Base-by-base conservation (phyloP, 2,888 invertebrate genomes). In the Drepana falcataria region DNA sequence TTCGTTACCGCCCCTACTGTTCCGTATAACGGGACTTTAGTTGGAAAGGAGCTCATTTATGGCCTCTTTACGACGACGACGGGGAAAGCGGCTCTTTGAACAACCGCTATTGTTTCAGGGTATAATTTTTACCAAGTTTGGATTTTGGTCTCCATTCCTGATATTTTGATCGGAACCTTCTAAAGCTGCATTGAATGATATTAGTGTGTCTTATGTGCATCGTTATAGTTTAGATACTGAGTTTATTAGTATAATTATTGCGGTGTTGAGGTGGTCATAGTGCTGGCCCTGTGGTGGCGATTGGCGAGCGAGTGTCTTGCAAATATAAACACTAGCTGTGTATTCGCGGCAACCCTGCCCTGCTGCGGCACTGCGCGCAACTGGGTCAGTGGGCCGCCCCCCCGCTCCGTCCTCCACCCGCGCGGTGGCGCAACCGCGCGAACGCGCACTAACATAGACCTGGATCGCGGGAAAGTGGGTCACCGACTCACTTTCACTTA, bases 381-480 rank as follows among this genome's bases (percentile, higher is more conserved):
- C 93, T 95, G 93, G 95, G 95, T 95, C 94, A 95, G 95, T 95
- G 93, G 95, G 95, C 94, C 94, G 93, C 93, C 92, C 88, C 88
- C 87, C 85, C 85, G 81, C 81, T 68, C 81, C 80, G 67, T 71
- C 77, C 92, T 92, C 93, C 92, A 87, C 84, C 85, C 85, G 85
- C 80, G 79, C 82, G 81, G 86, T 87, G 85, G 91, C 92, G 86
- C 85, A 87, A 86, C 83, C 82, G 85, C 87, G 87, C 87, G 87
- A 89, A 85, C 90, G 87, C 87, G 89, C 89, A 90, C 94, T 95
- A 95, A 96, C 96, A 96, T 96, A 96, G 96, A 96, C 96, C 96
- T 96, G 95, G 95, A 96, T 96, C 95, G 94, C 92, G 92, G 93
- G 94, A 95, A 96, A 96, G 96, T 96, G 94, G 96, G 96, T 96